Percentiles rank a stretch among this genome's conserved stretches.
These are phyloP conservation scores for Alloscopus bannaensis DNA, from an alignment of 2,888 invertebrate genomes.

Conservation along the genomic window DNA sequence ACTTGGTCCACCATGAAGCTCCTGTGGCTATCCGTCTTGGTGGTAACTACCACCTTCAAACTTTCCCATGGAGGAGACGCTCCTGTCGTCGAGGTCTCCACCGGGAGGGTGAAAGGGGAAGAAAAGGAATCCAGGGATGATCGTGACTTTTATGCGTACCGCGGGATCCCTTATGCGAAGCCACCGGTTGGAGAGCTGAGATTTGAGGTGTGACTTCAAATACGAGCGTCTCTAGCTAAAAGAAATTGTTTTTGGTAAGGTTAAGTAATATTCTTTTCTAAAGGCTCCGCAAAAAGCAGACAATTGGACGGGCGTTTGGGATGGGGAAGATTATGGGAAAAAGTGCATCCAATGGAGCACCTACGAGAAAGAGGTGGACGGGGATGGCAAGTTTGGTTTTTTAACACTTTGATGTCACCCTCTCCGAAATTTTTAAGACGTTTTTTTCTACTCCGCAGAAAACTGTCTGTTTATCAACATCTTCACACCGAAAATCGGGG, in stretches of 20 bases:
- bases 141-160: conserved; percentile 64
- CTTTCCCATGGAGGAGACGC: conserved; percentile 36
- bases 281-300: conserved; percentile 66
- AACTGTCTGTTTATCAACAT: conserved; percentile 64
- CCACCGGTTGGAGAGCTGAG: conserved; percentile 44
- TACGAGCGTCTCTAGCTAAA: no score
- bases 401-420: no score
- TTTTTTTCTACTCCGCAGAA: no score
- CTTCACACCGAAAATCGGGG: conserved; percentile 65
- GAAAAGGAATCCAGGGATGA: conserved; percentile 67
- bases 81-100: conserved; percentile 54
- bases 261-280: not conserved
- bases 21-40: not conserved
- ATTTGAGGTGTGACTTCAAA: conserved; percentile 45
- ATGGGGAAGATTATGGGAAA: conserved; percentile 66
- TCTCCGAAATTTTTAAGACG: no score
- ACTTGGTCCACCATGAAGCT: conserved; percentile 11
- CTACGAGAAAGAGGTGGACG: conserved; percentile 66
- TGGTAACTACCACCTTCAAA: not conserved
- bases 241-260: not conserved
- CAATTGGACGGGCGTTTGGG: conserved; percentile 67
- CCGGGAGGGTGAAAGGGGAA: conserved; percentile 65
- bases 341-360: conserved; percentile 69
- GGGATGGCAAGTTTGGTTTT: no score
- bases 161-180: conserved; percentile 67